Percentiles rank a stretch among this genome's conserved stretches.
Evolutionary conservation across 2,797 vertebrate species (phyloP).

Genomic region (Lepilemur septentrionalis): DNA sequence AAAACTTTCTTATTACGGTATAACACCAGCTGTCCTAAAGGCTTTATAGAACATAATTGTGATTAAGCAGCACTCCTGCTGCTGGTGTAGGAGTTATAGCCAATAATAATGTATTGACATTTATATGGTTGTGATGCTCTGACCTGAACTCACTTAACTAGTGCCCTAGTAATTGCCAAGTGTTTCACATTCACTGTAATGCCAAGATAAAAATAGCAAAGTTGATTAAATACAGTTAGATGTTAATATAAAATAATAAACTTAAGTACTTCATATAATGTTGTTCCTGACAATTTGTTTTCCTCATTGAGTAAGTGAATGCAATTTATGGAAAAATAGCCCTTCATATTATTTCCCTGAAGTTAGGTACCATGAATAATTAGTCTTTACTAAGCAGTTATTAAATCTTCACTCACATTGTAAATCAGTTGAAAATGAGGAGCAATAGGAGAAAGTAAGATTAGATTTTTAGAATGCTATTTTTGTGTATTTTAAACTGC

Average conservation of each 20-base stretch:
- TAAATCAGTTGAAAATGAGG: conserved; percentile 51
- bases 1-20: conserved; percentile 72
- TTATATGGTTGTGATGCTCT: conserved; percentile 61
- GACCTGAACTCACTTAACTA: conserved; percentile 72
- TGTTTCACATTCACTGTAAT: not conserved
- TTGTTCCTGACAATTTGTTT: conserved; percentile 52
- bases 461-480: conserved; percentile 49
- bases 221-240: conserved; percentile 46
- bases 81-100: conserved; percentile 58
- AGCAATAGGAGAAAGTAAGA: conserved; percentile 36
- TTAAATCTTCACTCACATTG: conserved; percentile 12
- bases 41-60: conserved; percentile 45
- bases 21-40: conserved; percentile 70
- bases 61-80: conserved; percentile 63
- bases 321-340: conserved; percentile 69
- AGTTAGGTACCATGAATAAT: conserved; percentile 66
- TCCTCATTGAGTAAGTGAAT: conserved; percentile 35
- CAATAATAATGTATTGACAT: conserved; percentile 67
- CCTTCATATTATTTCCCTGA: conserved; percentile 56
- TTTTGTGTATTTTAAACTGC: conserved; percentile 2
- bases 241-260: conserved; percentile 48
- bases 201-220: conserved; percentile 48
- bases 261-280: conserved; percentile 44
- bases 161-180: conserved; percentile 49
- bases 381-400: conserved; percentile 57